Evolutionary conservation across 2,888 invertebrate genomes (phyloP).

Genomic region (Odontocerum albicorne): DNA sequence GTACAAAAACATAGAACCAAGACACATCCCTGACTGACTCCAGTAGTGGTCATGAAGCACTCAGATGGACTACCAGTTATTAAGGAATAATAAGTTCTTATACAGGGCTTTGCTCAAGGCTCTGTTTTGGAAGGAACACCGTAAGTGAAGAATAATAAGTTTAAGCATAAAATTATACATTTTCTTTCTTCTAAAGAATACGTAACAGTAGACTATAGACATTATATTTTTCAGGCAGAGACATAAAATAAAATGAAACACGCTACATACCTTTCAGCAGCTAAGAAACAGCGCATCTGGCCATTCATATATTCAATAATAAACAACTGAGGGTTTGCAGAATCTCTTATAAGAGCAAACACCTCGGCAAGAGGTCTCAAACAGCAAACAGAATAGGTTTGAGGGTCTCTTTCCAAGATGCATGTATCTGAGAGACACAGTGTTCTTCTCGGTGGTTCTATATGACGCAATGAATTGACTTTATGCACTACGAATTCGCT

Average conservation of each 20-base stretch:
- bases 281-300: constrained; percentile 81
- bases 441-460: constrained; percentile 83
- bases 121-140: no score
- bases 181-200: no score
- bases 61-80: no score
- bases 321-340: constrained; percentile 91
- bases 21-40: no score
- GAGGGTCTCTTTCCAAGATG: constrained; percentile 94
- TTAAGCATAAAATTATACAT: no score
- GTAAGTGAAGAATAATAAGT: no score
- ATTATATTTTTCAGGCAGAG: no score
- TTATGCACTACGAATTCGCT: constrained; percentile 97
- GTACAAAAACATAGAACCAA: no score
- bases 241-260: constrained; percentile 20
- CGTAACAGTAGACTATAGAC: no score
- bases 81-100: no score
- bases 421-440: constrained; percentile 95
- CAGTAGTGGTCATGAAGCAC: no score
- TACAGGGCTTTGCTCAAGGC: no score
- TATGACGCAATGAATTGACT: constrained; percentile 75
- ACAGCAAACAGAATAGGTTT: constrained; percentile 93
- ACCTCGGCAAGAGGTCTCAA: constrained; percentile 80
- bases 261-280: constrained; percentile 78
- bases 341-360: constrained; percentile 87
- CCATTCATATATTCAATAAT: constrained; percentile 93